Percentiles rank a stretch among this genome's conserved stretches.
phyloP scores from a whole-genome alignment of 2,888 invertebrate species.

The Perithous albicinctus region DNA sequence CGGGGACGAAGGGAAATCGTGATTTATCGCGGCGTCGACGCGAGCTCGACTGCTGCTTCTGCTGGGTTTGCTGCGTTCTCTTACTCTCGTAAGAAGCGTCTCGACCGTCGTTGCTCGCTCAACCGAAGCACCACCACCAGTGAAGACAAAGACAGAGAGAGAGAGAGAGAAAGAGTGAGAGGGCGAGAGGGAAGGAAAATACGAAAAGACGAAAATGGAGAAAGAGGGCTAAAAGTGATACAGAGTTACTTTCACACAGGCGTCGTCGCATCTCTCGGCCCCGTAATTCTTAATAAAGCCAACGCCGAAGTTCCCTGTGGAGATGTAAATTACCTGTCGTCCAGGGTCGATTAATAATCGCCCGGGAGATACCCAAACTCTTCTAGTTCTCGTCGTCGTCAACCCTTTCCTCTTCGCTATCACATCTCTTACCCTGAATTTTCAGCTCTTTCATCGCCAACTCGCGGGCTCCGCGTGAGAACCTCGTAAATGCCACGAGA shows the following conservation, averaged over 20 bases:
- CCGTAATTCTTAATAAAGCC: slow-evolving; percentile 76
- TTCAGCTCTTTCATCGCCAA: slow-evolving; percentile 31
- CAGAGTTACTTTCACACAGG: slow-evolving; percentile 42
- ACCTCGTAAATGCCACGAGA: slow-evolving; percentile 57
- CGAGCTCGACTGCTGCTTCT: slow-evolving; percentile 63
- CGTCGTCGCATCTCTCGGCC: slow-evolving; percentile 68
- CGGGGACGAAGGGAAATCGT: slow-evolving; percentile 37
- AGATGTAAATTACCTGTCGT: slow-evolving; percentile 77
- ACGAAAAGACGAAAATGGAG: background rate
- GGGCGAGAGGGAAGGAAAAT: slow-evolving; percentile 25
- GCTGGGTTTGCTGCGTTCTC: slow-evolving; percentile 42
- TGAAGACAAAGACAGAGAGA: slow-evolving; percentile 11
- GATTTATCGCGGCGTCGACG: slow-evolving; percentile 71
- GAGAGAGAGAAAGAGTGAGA: slow-evolving; percentile 17
- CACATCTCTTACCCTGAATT: slow-evolving; percentile 5
- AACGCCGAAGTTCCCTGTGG: slow-evolving; percentile 68
- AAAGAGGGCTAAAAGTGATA: slow-evolving; percentile 30
- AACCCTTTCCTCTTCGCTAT: slow-evolving; percentile 45
- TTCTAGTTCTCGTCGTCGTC: slow-evolving; percentile 56
- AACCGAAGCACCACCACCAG: slow-evolving; percentile 16
- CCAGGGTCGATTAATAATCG: slow-evolving; percentile 76
- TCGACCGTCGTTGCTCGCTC: slow-evolving; percentile 46
- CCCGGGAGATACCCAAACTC: slow-evolving; percentile 51
- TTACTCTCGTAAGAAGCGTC: slow-evolving; percentile 52
- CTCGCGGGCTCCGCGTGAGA: slow-evolving; percentile 43